Percentiles rank a stretch among this genome's conserved stretches.
Evolutionary conservation across 2,797 vertebrate genomes (phyloP).

Genomic region (Sciurus vulgaris): DNA sequence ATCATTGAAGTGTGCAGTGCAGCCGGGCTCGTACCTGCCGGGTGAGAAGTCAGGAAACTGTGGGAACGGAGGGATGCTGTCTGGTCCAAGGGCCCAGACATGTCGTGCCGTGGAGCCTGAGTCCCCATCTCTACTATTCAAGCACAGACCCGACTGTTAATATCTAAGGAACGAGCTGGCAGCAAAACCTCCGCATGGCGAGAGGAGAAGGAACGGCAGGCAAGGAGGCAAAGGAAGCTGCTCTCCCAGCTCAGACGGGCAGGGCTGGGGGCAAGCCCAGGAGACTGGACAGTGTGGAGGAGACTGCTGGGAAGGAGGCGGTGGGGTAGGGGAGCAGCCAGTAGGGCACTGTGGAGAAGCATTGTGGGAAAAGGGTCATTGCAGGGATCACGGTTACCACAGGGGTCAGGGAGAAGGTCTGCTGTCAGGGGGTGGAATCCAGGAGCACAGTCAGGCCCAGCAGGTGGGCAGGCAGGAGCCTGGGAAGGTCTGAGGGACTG

Average conservation of each 20-base stretch:
- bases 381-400: neutral
- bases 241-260: neutral
- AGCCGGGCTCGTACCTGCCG: accelerated
- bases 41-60: neutral
- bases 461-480: neutral
- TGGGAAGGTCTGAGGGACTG: neutral
- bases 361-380: neutral
- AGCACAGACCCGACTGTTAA: accelerated
- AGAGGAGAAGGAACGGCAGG: neutral
- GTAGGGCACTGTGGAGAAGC: accelerated
- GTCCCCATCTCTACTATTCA: neutral
- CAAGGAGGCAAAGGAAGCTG: too few species aligned
- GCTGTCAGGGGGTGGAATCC: neutral
- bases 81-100: neutral
- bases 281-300: neutral
- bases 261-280: neutral
- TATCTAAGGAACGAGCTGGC: neutral
- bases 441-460: neutral
- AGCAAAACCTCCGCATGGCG: neutral
- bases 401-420: neutral
- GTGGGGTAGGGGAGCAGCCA: too few species aligned
- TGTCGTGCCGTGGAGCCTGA: neutral
- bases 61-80: too few species aligned
- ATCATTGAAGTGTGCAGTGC: accelerated
- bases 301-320: neutral